Conservation (phyloP, 2,113 vertebrate genomes). For the Phyllostomus hastatus region DNA sequence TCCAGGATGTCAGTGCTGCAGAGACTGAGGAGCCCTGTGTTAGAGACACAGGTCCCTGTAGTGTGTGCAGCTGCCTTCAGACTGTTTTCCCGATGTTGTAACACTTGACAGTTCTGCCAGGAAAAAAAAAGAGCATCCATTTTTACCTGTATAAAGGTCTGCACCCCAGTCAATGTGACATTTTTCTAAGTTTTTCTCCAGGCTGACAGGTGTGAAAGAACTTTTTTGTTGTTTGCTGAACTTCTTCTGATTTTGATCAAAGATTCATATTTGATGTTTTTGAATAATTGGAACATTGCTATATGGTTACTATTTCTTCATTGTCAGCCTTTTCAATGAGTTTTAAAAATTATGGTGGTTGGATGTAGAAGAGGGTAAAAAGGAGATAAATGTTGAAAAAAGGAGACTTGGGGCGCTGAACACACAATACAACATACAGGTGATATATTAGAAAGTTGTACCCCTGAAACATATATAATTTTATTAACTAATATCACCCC, state of each 20-base stretch:
- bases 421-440: no score
- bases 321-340: neutral
- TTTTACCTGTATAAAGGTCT: neutral
- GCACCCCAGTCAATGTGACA: neutral
- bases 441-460: neutral
- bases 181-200: no score
- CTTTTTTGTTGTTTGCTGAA: no score
- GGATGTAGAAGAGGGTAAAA: no score
- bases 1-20: no score
- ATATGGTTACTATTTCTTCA: neutral
- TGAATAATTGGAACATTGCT: neutral
- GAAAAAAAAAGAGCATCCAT: neutral
- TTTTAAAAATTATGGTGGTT: neutral
- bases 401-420: neutral
- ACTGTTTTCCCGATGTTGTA: neutral
- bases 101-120: neutral
- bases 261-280: neutral
- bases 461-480: neutral
- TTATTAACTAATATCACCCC: neutral
- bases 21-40: neutral
- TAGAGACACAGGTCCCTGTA: neutral
- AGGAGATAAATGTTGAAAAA: neutral
- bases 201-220: no score
- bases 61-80: neutral
- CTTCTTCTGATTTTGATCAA: no score